phyloP scores from a whole-genome alignment of 2,888 invertebrate genomes.

The Zygaena filipendulae region DNA sequence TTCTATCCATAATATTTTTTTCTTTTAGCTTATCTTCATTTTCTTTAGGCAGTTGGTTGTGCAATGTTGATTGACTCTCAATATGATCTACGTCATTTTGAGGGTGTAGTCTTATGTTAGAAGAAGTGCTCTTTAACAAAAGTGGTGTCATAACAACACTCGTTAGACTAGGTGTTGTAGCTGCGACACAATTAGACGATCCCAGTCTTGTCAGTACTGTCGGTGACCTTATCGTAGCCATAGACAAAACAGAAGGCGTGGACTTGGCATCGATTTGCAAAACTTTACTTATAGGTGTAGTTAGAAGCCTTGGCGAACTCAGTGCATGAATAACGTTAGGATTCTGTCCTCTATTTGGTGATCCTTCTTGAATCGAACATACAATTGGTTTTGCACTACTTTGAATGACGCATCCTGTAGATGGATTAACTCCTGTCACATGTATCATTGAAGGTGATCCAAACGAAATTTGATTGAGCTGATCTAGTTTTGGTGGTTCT shows the following conservation, averaged over 20 bases:
- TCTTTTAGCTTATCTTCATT: conserved; percentile 19
- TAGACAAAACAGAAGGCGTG: conserved; percentile 43
- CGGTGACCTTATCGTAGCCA: conserved; percentile 42
- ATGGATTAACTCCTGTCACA: conserved; percentile 37
- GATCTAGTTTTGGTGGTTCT: conserved; percentile 41
- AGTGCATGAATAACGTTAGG: conserved; percentile 51
- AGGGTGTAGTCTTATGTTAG: conserved; percentile 30
- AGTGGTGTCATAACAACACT: conserved; percentile 47
- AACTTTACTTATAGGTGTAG: conserved; percentile 36
- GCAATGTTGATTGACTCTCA: conserved; percentile 16
- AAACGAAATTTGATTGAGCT: conserved; percentile 33
- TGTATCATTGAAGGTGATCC: conserved; percentile 43
- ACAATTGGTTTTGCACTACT: conserved; percentile 37
- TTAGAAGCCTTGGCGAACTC: conserved; percentile 41
- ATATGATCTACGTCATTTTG: conserved; percentile 30
- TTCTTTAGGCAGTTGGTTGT: conserved; percentile 16
- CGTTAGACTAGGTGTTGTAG: conserved; percentile 34
- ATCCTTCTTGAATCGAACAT: conserved; percentile 37
- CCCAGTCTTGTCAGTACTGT: conserved; percentile 44
- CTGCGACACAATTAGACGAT: conserved; percentile 29
- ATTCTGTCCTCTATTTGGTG: conserved; percentile 33
- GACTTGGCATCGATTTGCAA: conserved; percentile 45
- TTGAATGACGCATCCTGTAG: conserved; percentile 40
- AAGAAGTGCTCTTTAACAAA: conserved; percentile 35
- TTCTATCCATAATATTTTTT: conserved; percentile 14